phyloP scores from a whole-genome alignment of 1,140 invertebrate species.

The Conus betulinus region DNA sequence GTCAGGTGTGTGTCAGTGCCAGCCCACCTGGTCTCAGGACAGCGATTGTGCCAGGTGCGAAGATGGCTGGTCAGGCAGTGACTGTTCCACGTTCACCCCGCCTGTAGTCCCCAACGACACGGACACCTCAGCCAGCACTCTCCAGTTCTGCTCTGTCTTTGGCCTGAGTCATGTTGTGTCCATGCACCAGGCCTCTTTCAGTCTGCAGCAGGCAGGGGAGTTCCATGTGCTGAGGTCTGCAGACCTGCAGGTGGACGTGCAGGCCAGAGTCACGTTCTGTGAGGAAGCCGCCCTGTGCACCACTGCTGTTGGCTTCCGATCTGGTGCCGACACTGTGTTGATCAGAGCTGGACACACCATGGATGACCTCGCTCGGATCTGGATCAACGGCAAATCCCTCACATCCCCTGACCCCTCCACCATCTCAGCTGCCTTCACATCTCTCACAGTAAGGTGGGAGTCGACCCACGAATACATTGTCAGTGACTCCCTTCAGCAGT shows the following conservation, averaged over 20 bases:
- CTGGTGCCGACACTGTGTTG: constrained; percentile 33
- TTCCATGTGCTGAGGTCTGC: constrained; percentile 37
- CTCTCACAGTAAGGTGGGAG: constrained; percentile 4
- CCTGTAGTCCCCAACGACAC: neutral
- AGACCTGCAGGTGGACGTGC: constrained; percentile 25
- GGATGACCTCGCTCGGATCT: constrained; percentile 30
- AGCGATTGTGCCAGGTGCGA: constrained; percentile 50
- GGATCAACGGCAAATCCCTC: constrained; percentile 43
- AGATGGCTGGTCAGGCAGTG: constrained; percentile 50
- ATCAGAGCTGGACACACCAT: constrained; percentile 38
- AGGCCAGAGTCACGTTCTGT: constrained; percentile 44
- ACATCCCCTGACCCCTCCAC: constrained; percentile 23
- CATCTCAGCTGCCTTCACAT: neutral
- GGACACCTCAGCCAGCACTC: neutral
- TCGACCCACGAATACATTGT: constrained; percentile 25
- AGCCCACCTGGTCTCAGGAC: constrained; percentile 36
- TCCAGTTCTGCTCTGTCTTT: neutral
- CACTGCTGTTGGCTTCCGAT: constrained; percentile 38
- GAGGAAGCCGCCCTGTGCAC: constrained; percentile 38
- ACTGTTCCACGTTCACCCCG: constrained; percentile 38
- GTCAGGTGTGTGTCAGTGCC: constrained; percentile 50
- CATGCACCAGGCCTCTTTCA: constrained; percentile 40
- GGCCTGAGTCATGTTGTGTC: constrained; percentile 27
- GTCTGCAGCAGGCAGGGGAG: constrained; percentile 44
- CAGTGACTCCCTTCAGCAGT: neutral